A percentile compares a stretch with the other conserved stretches of the same genome.
Conservation (phyloP, 2,888 invertebrate species). For the Acanthacorydalis orientalis region DNA sequence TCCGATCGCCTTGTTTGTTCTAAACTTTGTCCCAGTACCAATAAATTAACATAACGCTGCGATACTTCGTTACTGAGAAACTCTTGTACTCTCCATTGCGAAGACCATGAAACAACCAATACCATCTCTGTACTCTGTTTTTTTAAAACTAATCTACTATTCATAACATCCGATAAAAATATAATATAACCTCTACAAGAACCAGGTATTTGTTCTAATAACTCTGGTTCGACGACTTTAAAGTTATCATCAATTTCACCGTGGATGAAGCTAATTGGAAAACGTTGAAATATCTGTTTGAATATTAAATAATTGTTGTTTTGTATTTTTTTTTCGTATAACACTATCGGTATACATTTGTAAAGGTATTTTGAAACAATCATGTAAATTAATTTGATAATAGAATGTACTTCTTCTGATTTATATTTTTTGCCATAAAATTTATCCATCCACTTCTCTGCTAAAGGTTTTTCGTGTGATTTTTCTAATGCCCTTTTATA, state of each 20-base stretch:
- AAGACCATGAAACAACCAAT: constrained; percentile 47
- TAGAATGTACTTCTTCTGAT: constrained; percentile 35
- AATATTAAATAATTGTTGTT: constrained; percentile 35
- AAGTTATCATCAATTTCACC: constrained; percentile 35
- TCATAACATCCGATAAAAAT: constrained; percentile 46
- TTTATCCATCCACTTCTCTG: constrained; percentile 21
- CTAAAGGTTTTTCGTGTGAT: constrained; percentile 22
- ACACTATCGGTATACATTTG: constrained; percentile 46
- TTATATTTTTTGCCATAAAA: constrained; percentile 15
- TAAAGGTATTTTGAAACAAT: constrained; percentile 39
- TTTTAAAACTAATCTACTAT: constrained; percentile 38
- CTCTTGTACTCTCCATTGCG: constrained; percentile 59
- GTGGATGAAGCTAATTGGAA: constrained; percentile 40
- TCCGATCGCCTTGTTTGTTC: constrained; percentile 21
- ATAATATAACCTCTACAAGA: constrained; percentile 48
- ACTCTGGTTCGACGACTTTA: constrained; percentile 26
- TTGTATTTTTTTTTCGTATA: constrained; percentile 46
- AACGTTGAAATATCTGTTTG: constrained; percentile 36
- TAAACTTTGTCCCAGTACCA: constrained; percentile 50
- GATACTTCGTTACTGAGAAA: constrained; percentile 44
- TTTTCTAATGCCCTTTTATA: constrained; percentile 22
- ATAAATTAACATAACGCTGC: constrained; percentile 48
- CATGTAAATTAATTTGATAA: constrained; percentile 40
- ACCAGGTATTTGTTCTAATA: constrained; percentile 23
- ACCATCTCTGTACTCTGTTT: constrained; percentile 45